These are phyloP conservation scores for Oophaga pumilio DNA, from an alignment of 2,113 vertebrate genomes.

Conservation along the genomic window DNA sequence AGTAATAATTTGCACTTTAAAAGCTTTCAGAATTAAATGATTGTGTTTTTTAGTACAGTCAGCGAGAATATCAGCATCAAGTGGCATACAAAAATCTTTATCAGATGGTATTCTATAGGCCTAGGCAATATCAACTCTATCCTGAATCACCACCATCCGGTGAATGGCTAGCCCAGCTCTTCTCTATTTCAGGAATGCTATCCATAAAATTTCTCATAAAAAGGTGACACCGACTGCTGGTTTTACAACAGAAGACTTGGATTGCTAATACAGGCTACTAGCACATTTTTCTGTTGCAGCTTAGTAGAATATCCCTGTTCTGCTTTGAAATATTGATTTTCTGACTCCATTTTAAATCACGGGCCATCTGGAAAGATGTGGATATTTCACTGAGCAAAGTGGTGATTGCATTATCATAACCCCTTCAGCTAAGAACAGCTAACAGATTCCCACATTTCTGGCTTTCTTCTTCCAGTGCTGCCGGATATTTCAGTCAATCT, in stretches of 20 bases:
- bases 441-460: not conserved
- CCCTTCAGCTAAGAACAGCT: not conserved
- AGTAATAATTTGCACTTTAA: too few species aligned
- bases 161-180: not conserved
- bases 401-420: not conserved
- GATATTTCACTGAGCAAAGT: slow-evolving; percentile 26
- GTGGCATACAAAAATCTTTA: too few species aligned
- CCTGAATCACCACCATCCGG: not conserved
- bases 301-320: slow-evolving; percentile 7
- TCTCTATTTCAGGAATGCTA: slow-evolving; percentile 11
- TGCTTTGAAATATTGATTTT: slow-evolving; percentile 44
- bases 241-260: slow-evolving; percentile 11
- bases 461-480: not conserved
- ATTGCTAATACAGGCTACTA: slow-evolving; percentile 17
- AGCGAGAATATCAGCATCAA: too few species aligned
- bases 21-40: too few species aligned
- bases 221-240: slow-evolving; percentile 23
- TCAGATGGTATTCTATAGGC: too few species aligned
- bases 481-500: not conserved
- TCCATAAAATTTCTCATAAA: slow-evolving; percentile 27
- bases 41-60: too few species aligned
- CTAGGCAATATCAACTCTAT: too few species aligned
- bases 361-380: slow-evolving; percentile 41
- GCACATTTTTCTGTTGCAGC: slow-evolving; percentile 6
- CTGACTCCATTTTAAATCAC: slow-evolving; percentile 3